phyloP scores from a whole-genome alignment of 2,113 vertebrate species.

The Strix uralensis region DNA sequence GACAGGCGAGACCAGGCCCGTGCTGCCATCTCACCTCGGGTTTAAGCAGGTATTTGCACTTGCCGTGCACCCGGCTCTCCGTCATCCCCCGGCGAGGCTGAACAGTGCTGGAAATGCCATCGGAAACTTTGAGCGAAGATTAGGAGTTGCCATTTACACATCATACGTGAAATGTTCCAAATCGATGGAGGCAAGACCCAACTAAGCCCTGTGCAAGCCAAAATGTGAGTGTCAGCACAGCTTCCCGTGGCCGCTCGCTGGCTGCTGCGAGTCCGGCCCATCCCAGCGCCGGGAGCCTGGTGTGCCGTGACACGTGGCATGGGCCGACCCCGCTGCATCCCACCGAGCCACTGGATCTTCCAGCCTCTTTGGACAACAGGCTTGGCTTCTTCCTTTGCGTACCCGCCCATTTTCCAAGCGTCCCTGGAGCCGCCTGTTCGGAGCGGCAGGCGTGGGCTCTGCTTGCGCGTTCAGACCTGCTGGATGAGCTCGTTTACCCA shows the following conservation, averaged over 20 bases:
- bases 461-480: rapidly evolving
- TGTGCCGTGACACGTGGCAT: rapidly evolving
- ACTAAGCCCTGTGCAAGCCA: background rate
- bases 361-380: background rate
- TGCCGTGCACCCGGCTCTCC: rapidly evolving
- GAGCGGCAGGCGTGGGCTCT: rapidly evolving
- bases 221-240: rapidly evolving
- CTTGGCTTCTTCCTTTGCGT: background rate
- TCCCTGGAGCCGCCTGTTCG: rapidly evolving
- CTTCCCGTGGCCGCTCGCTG: rapidly evolving
- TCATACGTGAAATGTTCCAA: rapidly evolving
- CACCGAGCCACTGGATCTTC: background rate
- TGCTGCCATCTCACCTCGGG: background rate
- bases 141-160: rapidly evolving
- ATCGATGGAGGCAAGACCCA: rapidly evolving
- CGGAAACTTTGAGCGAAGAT: background rate
- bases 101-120: background rate
- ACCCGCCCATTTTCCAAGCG: rapidly evolving
- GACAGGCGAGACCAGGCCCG: rapidly evolving
- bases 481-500: background rate
- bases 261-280: too few relatives aligned
- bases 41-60: background rate
- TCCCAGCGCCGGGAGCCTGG: rapidly evolving
- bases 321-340: background rate
- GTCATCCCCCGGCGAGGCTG: rapidly evolving